Conservation (phyloP, 2,797 vertebrate species). For the Streptopelia turtur region DNA sequence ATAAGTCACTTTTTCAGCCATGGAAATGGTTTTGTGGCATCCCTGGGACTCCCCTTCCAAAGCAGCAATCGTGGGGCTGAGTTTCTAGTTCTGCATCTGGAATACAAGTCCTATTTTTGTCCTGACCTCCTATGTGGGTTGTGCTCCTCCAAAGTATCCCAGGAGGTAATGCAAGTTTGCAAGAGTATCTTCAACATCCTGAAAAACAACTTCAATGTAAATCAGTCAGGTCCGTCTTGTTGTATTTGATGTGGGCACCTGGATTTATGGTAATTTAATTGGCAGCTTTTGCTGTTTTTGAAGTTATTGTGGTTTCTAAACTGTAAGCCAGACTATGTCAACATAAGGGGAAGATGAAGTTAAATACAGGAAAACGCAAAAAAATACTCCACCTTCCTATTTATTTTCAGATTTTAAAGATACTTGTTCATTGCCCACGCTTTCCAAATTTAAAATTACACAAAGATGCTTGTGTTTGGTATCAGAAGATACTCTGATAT, state of each 20-base stretch:
- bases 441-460: not conserved
- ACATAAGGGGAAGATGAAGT: not conserved
- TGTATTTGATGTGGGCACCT: not conserved
- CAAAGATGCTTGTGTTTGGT: not conserved
- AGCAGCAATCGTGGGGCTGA: fast-evolving
- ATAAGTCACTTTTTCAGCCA: not conserved
- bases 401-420: not conserved
- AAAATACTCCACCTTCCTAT: not conserved
- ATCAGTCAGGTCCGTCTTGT: not conserved
- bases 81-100: not conserved
- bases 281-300: not conserved
- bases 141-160: not conserved
- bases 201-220: not conserved
- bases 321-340: not conserved
- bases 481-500: not conserved
- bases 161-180: fast-evolving
- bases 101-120: not conserved
- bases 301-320: not conserved
- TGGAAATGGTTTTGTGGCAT: not conserved
- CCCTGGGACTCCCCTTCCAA: not conserved
- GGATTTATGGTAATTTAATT: not conserved
- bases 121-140: fast-evolving
- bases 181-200: not conserved
- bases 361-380: not conserved
- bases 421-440: not conserved